Evolutionary conservation across 2,888 invertebrate genomes (phyloP).

Genomic region (Choristoneura rosaceana): DNA sequence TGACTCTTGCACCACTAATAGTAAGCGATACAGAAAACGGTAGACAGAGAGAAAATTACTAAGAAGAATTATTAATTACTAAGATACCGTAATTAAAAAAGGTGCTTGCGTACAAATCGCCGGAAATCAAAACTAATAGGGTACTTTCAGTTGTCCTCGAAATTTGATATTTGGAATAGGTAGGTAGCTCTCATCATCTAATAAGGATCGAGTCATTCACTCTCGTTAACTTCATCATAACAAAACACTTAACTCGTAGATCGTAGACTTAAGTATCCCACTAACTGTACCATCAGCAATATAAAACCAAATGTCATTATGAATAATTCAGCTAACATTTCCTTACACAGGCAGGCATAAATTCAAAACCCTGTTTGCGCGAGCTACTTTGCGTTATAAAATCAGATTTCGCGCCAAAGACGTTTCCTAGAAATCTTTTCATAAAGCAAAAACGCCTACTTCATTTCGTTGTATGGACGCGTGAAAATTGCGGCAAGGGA

Average conservation of each 20-base stretch:
- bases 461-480: constrained; percentile 27
- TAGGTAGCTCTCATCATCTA: too few relatives aligned
- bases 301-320: constrained; percentile 12
- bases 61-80: too few relatives aligned
- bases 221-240: not conserved
- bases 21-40: too few relatives aligned
- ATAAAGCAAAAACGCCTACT: constrained; percentile 33
- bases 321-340: constrained; percentile 11
- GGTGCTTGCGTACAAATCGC: too few relatives aligned
- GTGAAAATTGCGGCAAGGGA: constrained; percentile 28
- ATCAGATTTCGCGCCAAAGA: constrained; percentile 26
- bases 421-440: constrained; percentile 27
- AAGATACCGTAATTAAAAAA: too few relatives aligned
- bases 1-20: too few relatives aligned
- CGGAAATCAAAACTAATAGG: too few relatives aligned
- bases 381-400: constrained; percentile 14
- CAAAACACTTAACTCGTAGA: not conserved
- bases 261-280: not conserved
- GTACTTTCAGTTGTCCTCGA: too few relatives aligned
- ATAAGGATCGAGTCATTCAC: not conserved
- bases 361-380: constrained; percentile 21
- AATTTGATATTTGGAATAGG: too few relatives aligned
- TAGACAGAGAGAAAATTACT: too few relatives aligned
- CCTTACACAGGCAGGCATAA: constrained; percentile 13
- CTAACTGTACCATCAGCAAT: not conserved